Percentiles rank a stretch among this genome's conserved stretches.
These are phyloP conservation scores for Notolepis coatsorum DNA, from an alignment of 2,797 vertebrate genomes.

Conservation along the genomic window DNA sequence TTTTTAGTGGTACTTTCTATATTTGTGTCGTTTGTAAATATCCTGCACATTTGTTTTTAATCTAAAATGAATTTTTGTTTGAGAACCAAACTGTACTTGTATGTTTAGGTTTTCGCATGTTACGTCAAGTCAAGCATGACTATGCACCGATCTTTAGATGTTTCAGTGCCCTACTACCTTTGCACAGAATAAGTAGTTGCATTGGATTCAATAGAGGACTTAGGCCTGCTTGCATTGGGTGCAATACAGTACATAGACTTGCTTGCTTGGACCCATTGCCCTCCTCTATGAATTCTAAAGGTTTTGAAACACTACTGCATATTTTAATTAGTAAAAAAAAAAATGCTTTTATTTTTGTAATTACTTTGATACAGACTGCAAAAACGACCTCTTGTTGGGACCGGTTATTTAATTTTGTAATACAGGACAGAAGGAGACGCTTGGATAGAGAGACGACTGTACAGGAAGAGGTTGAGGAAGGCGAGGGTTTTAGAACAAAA, in stretches of 20 bases:
- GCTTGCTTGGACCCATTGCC: slow-evolving; percentile 67
- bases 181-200: slow-evolving; percentile 60
- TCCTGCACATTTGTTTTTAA: slow-evolving; percentile 50
- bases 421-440: slow-evolving; percentile 43
- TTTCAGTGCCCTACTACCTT: slow-evolving; percentile 66
- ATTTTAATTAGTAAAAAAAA: slow-evolving; percentile 66
- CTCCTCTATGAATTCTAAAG: slow-evolving; percentile 60
- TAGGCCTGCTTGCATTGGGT: slow-evolving; percentile 55
- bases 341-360: slow-evolving; percentile 87
- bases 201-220: slow-evolving; percentile 55
- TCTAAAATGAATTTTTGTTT: slow-evolving; percentile 55
- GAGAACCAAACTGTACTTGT: slow-evolving; percentile 55
- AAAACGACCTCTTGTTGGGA: slow-evolving; percentile 62
- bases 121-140: slow-evolving; percentile 82
- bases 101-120: slow-evolving; percentile 82
- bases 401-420: slow-evolving; percentile 67
- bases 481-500: slow-evolving; percentile 14
- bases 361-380: slow-evolving; percentile 84
- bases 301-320: slow-evolving; percentile 59
- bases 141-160: slow-evolving; percentile 78
- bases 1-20: slow-evolving; percentile 66
- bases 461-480: slow-evolving; percentile 17
- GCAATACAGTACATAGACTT: slow-evolving; percentile 57
- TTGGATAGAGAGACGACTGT: slow-evolving; percentile 15
- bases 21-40: slow-evolving; percentile 65